phyloP scores from a whole-genome alignment of 2,113 vertebrate species.

The Podocnemis expansa region DNA sequence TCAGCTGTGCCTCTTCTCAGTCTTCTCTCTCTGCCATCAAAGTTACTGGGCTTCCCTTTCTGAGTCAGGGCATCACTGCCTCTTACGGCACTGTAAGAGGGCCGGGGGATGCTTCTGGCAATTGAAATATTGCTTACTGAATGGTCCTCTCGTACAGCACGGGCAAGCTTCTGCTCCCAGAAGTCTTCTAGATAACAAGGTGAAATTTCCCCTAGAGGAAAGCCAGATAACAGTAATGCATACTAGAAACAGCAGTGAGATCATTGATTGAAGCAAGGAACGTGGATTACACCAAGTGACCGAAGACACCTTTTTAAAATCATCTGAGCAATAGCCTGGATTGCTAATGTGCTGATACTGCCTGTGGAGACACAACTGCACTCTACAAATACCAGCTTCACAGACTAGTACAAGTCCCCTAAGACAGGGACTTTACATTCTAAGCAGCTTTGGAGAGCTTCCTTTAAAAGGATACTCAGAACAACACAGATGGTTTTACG shows the following conservation, averaged over 20 bases:
- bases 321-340: background rate
- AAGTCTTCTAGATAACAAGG: constrained; percentile 18
- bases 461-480: background rate
- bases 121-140: background rate
- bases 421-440: background rate
- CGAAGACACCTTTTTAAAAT: background rate
- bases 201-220: constrained; percentile 45
- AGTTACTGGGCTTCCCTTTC: constrained; percentile 3
- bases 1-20: background rate
- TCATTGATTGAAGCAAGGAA: background rate
- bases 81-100: background rate
- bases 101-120: accelerated
- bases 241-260: accelerated
- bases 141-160: background rate
- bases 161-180: constrained; percentile 40
- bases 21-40: background rate
- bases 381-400: background rate
- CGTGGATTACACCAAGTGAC: background rate
- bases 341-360: too few species aligned
- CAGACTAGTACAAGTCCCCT: background rate
- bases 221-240: accelerated
- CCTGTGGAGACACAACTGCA: background rate
- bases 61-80: accelerated
- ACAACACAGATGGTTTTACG: background rate
- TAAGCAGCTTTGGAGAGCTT: background rate